Conservation (phyloP, 2,797 vertebrate species). For the Acanthis flammea region DNA sequence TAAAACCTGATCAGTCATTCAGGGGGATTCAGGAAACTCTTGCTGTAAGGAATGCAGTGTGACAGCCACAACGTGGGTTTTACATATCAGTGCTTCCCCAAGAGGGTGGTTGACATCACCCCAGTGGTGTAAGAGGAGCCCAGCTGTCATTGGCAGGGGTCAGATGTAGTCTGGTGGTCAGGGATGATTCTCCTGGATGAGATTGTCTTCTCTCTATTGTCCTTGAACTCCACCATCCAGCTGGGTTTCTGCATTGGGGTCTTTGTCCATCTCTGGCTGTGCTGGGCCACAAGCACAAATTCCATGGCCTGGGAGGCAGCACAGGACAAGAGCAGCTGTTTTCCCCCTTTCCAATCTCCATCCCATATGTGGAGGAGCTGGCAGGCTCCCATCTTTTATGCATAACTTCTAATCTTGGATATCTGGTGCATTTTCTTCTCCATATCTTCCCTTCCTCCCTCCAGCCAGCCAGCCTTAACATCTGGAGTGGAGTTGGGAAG, state of each 20-base stretch:
- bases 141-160: not conserved
- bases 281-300: not conserved
- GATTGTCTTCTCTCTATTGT: not conserved
- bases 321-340: not conserved
- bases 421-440: not conserved
- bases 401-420: not conserved
- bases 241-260: not conserved
- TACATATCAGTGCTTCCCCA: not conserved
- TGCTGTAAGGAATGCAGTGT: not conserved
- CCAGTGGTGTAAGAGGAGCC: not conserved
- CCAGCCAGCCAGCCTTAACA: not conserved
- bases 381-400: not conserved
- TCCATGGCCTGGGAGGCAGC: not conserved
- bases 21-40: not conserved
- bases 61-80: not conserved
- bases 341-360: not conserved
- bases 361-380: not conserved
- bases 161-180: not conserved
- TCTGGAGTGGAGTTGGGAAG: not conserved
- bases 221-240: not conserved
- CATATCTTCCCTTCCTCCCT: not conserved
- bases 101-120: not conserved
- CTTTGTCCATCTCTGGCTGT: not conserved
- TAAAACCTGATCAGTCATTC: not conserved
- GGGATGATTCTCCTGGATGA: not conserved